Evolutionary conservation across 2,113 vertebrate species (phyloP).

Genomic region (Pantherophis guttatus): DNA sequence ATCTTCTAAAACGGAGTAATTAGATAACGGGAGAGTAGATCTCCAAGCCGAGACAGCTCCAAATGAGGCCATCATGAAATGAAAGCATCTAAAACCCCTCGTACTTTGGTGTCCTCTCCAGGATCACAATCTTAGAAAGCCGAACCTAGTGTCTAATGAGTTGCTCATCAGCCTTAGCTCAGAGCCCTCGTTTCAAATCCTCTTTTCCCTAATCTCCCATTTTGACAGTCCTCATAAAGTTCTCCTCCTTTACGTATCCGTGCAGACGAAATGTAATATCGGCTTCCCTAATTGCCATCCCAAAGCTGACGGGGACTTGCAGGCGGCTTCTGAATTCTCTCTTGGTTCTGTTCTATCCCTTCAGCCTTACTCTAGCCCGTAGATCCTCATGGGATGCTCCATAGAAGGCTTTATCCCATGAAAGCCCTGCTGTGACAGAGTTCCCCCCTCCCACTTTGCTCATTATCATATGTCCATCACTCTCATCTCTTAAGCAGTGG

Average conservation of each 20-base stretch:
- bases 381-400: constrained; percentile 47
- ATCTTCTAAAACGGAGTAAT: too few species aligned
- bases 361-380: constrained; percentile 20
- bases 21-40: background rate
- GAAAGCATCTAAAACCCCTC: background rate
- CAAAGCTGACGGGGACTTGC: background rate
- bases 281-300: constrained; percentile 41
- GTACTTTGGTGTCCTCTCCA: background rate
- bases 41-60: background rate
- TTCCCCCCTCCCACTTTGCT: constrained; percentile 37
- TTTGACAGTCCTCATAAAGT: constrained; percentile 19
- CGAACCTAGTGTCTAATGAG: background rate
- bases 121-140: background rate
- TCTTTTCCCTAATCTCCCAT: constrained; percentile 30
- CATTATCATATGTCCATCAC: constrained; percentile 59
- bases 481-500: constrained; percentile 20
- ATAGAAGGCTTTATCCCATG: constrained; percentile 61
- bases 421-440: constrained; percentile 55
- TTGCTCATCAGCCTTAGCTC: background rate
- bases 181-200: background rate
- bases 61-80: background rate
- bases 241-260: constrained; percentile 18
- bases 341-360: constrained; percentile 47
- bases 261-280: constrained; percentile 13
- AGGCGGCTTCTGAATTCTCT: constrained; percentile 1